Evolutionary conservation across 2,113 vertebrate species (phyloP).

Genomic region (Misgurnus anguillicaudatus): DNA sequence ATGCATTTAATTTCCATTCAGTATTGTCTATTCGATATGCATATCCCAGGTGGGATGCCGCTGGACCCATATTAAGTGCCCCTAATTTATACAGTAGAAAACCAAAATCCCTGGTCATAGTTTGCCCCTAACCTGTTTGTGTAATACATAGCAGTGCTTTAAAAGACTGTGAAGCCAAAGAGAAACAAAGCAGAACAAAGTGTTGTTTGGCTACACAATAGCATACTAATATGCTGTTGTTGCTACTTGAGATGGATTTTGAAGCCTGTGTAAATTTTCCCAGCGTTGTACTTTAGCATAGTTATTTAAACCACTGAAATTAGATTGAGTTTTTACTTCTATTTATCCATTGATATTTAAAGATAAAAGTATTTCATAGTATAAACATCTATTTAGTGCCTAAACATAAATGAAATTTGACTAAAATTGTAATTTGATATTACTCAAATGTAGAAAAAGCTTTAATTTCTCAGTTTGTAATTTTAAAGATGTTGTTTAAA

Average conservation of each 20-base stretch:
- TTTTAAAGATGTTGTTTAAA: not conserved
- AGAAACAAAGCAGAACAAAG: not conserved
- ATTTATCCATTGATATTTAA: conserved; percentile 20
- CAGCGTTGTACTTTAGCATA: conserved; percentile 42
- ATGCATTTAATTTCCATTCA: conserved; percentile 14
- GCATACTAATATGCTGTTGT: not conserved
- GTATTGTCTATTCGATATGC: conserved; percentile 26
- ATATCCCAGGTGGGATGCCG: conserved; percentile 28
- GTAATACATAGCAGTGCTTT: conserved; percentile 5
- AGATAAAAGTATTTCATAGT: conserved; percentile 26
- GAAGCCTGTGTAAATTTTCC: conserved; percentile 16
- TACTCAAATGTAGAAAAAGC: conserved; percentile 5
- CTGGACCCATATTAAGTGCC: conserved; percentile 6
- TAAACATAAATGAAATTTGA: not conserved
- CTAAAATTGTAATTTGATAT: not conserved
- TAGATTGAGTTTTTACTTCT: conserved; percentile 25
- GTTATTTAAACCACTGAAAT: conserved; percentile 14
- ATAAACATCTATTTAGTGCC: conserved; percentile 37
- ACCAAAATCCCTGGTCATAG: conserved; percentile 48
- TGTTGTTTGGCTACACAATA: not conserved
- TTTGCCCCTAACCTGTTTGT: not conserved
- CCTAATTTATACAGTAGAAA: conserved; percentile 43
- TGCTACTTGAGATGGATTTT: conserved; percentile 29
- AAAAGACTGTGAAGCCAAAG: conserved; percentile 40
- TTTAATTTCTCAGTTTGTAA: no score